Conservation (phyloP, 2,113 vertebrate species). For the Peucedramus taeniatus region DNA sequence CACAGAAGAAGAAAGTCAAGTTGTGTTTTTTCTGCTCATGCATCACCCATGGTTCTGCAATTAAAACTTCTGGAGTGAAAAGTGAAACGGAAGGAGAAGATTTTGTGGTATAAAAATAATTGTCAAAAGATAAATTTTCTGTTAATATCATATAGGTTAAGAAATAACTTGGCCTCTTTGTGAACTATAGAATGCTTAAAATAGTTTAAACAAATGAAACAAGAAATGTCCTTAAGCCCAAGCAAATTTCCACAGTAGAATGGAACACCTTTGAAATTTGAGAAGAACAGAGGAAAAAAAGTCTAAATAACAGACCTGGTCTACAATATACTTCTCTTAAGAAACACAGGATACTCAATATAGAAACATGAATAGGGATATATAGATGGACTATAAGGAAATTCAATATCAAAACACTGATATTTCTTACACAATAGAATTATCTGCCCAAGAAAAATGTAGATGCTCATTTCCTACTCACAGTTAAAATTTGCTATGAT, state of each 20-base stretch:
- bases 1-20: background rate
- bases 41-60: background rate
- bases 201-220: background rate
- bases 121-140: background rate
- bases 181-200: background rate
- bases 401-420: background rate
- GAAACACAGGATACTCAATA: background rate
- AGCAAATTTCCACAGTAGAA: background rate
- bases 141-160: background rate
- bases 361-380: background rate
- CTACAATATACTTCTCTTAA: background rate
- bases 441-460: background rate
- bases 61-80: background rate
- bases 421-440: background rate
- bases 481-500: background rate
- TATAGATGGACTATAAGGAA: background rate
- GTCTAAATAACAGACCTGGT: background rate
- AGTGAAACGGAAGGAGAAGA: background rate
- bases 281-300: background rate
- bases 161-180: background rate
- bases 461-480: background rate
- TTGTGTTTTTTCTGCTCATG: background rate
- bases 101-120: background rate
- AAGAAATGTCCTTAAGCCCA: background rate
- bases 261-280: background rate